Conservation (phyloP, 2,888 invertebrate species). For the Heteropelma amictum region DNA sequence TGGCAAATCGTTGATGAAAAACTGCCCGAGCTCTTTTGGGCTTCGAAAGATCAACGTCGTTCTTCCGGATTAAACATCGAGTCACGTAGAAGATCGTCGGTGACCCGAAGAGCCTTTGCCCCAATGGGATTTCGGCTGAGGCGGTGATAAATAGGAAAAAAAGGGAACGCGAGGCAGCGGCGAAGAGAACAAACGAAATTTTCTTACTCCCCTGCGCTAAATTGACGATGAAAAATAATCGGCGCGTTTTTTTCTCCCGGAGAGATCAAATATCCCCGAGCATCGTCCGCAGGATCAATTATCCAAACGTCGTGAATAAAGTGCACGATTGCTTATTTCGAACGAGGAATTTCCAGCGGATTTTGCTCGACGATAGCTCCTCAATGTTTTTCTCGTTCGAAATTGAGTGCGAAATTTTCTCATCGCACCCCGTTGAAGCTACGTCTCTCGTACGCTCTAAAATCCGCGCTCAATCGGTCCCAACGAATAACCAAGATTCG, state of each 20-base stretch:
- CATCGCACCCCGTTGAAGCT: too few species aligned
- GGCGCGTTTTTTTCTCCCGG: not conserved
- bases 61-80: slow-evolving; percentile 26
- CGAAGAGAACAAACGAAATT: not conserved
- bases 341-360: too few species aligned
- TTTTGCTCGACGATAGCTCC: too few species aligned
- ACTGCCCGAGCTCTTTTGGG: not conserved
- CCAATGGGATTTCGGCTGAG: slow-evolving; percentile 43
- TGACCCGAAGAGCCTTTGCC: slow-evolving; percentile 11
- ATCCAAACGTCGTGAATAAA: too few species aligned
- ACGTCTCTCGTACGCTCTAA: too few species aligned
- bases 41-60: not conserved
- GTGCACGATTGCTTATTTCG: too few species aligned
- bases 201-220: not conserved
- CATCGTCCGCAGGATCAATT: too few species aligned
- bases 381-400: too few species aligned
- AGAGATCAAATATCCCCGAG: not conserved
- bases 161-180: not conserved
- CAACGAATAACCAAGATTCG: too few species aligned
- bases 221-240: slow-evolving; percentile 17
- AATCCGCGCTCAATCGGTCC: too few species aligned
- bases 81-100: slow-evolving; percentile 45
- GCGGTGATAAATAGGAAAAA: slow-evolving; percentile 28
- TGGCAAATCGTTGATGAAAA: too few species aligned
- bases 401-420: too few species aligned